A percentile compares a stretch with the other conserved stretches of the same genome.
phyloP scores from a whole-genome alignment of 2,113 vertebrate species.

The Stigmatopora argus region DNA sequence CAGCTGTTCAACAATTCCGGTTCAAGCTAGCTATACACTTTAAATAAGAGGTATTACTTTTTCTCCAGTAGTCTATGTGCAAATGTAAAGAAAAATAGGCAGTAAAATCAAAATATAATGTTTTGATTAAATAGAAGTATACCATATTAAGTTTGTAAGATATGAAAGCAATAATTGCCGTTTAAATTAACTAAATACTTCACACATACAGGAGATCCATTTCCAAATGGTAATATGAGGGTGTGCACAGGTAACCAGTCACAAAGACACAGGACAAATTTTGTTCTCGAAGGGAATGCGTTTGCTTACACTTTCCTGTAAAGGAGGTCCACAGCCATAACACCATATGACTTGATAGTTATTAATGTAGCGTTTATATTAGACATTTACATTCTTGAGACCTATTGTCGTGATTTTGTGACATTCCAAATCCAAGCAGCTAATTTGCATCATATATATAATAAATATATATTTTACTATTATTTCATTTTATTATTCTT shows the following conservation, averaged over 20 bases:
- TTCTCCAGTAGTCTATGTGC: neutral
- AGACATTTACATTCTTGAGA: neutral
- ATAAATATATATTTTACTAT: too few relatives aligned
- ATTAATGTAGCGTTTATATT: neutral
- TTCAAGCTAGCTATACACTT: neutral
- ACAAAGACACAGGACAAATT: neutral
- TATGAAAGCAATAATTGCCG: constrained; percentile 6
- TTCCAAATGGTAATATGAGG: constrained; percentile 1
- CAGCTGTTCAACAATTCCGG: neutral
- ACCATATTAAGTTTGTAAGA: neutral
- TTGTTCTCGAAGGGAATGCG: constrained; percentile 8
- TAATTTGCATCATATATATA: too few relatives aligned
- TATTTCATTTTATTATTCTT: too few relatives aligned
- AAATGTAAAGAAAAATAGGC: neutral
- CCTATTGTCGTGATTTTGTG: too few relatives aligned
- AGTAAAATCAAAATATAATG: neutral
- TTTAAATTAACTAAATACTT: neutral
- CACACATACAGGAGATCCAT: constrained; percentile 7
- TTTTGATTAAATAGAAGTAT: neutral
- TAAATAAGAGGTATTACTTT: constrained; percentile 2
- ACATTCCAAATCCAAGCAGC: too few relatives aligned
- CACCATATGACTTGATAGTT: constrained; percentile 3
- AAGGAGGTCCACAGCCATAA: constrained; percentile 13
- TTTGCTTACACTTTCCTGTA: constrained; percentile 19
- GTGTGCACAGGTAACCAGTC: neutral